Conservation (phyloP, 2,888 invertebrate genomes). For the Ptilodon capucinus region DNA sequence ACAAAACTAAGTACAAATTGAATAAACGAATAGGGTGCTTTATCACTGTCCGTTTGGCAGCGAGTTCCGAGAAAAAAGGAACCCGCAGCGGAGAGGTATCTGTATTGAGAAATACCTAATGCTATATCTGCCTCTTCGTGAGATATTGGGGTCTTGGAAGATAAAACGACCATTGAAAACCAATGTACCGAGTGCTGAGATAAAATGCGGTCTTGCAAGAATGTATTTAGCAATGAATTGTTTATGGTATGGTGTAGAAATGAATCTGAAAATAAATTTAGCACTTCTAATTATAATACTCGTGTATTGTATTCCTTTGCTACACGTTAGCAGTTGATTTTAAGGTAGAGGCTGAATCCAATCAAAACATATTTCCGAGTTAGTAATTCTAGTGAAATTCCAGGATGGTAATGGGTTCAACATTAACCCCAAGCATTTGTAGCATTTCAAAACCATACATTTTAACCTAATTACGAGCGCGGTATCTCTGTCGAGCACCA, state of each 20-base stretch:
- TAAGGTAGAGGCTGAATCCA: too few relatives aligned
- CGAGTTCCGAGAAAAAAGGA: conserved; percentile 24
- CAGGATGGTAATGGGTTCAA: too few relatives aligned
- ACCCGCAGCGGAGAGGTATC: conserved; percentile 9
- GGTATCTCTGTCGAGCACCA: conserved; percentile 17
- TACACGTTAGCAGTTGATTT: too few relatives aligned
- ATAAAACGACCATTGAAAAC: not conserved
- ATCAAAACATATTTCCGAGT: too few relatives aligned
- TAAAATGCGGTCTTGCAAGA: not conserved
- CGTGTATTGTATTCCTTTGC: too few relatives aligned
- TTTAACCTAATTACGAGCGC: conserved; percentile 27
- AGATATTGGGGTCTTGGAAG: not conserved
- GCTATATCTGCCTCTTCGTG: conserved; percentile 6
- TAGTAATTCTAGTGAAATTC: too few relatives aligned
- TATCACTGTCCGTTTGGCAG: conserved; percentile 40
- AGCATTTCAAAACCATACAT: conserved; percentile 3
- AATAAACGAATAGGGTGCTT: conserved; percentile 49
- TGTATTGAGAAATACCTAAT: not conserved
- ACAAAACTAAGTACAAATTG: conserved; percentile 44
- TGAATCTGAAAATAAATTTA: too few relatives aligned
- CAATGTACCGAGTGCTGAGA: not conserved
- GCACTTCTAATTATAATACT: too few relatives aligned
- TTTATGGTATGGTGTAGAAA: too few relatives aligned
- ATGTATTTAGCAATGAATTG: not conserved
- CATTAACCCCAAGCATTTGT: too few relatives aligned